Evolutionary conservation across 2,888 invertebrate genomes (phyloP).

Genomic region (Strigamia transsilvanica): DNA sequence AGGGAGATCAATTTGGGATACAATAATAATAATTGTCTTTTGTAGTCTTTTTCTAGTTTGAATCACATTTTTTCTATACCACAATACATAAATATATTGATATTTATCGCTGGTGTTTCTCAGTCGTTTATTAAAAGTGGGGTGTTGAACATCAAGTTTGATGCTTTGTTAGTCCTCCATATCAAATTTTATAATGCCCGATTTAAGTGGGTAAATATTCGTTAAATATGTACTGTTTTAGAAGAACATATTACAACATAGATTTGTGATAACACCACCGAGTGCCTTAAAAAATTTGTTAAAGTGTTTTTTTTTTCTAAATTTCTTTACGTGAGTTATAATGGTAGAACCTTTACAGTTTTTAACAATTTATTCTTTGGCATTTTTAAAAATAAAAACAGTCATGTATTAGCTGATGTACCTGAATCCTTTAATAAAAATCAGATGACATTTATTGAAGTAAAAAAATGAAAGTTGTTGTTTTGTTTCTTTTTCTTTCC

Average conservation of each 20-base stretch:
- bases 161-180: neutral
- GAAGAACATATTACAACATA: no score
- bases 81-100: neutral
- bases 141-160: no score
- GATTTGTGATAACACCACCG: neutral
- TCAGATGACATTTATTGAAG: neutral
- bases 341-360: no score
- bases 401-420: neutral
- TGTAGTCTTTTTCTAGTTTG: neutral
- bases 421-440: slow-evolving; percentile 6
- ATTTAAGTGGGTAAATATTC: neutral
- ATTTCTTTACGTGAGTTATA: neutral
- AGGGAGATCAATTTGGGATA: no score
- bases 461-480: neutral
- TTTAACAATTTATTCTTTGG: neutral
- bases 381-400: neutral
- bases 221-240: no score
- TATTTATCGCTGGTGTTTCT: neutral
- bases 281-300: neutral
- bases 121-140: neutral
- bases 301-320: neutral
- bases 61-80: no score
- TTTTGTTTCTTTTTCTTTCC: neutral
- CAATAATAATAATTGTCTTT: neutral
- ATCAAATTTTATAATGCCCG: neutral